A percentile compares a stretch with the other conserved stretches of the same genome.
Evolutionary conservation across 2,888 invertebrate species (phyloP).

Genomic region (Leptopterna dolabrata): DNA sequence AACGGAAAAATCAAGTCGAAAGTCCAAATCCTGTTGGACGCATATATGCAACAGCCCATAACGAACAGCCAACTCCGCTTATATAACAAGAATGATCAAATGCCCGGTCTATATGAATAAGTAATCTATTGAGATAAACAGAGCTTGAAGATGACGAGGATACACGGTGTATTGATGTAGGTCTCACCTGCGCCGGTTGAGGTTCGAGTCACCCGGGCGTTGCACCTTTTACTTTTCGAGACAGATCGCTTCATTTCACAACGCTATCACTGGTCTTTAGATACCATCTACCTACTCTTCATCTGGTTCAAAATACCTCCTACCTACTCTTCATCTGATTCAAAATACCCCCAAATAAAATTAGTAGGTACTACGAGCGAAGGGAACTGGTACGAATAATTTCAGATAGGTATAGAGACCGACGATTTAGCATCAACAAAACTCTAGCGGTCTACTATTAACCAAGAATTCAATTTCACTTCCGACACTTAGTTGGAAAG

Average conservation of each 20-base stretch:
- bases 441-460: too few species aligned
- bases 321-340: too few species aligned
- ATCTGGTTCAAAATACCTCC: too few species aligned
- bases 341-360: too few species aligned
- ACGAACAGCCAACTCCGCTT: background rate
- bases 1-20: background rate
- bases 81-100: conserved; percentile 4
- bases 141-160: conserved; percentile 14
- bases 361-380: too few species aligned
- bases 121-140: background rate
- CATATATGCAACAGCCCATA: background rate
- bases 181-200: background rate
- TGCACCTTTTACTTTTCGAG: background rate
- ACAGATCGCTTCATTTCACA: background rate
- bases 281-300: too few species aligned
- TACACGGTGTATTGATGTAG: background rate
- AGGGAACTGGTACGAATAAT: too few species aligned
- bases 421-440: too few species aligned
- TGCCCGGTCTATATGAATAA: background rate
- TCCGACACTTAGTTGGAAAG: too few species aligned
- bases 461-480: too few species aligned
- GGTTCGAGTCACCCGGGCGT: background rate
- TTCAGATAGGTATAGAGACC: too few species aligned
- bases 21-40: background rate
- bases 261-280: too few species aligned